Base-by-base conservation (phyloP, 1,140 invertebrate genomes). In the Pygmarrhopalites habei region DNA sequence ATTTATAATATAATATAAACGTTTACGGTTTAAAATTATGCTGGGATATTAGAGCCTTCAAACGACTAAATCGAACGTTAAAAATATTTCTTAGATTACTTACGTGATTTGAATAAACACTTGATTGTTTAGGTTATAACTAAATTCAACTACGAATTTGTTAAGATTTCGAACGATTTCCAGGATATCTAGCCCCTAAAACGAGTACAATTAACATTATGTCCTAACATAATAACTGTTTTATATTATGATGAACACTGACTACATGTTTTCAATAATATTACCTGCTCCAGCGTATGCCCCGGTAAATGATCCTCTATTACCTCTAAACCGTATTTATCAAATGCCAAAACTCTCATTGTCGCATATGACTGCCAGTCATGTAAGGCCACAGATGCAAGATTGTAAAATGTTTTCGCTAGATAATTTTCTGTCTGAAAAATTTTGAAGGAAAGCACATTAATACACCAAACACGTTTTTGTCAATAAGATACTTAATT, bases 81-180 rank as follows among this genome's bases (percentile, higher is more conserved):
- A n/a, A n/a, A n/a, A n/a, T n/a, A n/a, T n/a, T n/a, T n/a, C n/a
- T n/a, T n/a, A n/a, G n/a, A n/a, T n/a, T n/a, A n/a, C n/a, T n/a
- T 90, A 96, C 17, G 83, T 84, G 66, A 87, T 84, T 79, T 98
- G 93, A 55, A 98, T 85, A 76, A 98, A 98, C 49, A 95, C 87
- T 79, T 99, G 96, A 72, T 94, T 94, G 74, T 98, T 98, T 51
- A 99, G 79, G 78, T 98, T 98, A 74, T 99, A 99, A 15, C 89
- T 77, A 77, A 94, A 98, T 66, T 88, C 88, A 0, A 89, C 85
- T 4, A 98, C 94, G 79, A 99, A 99, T 3, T 92, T 84, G 71
- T 95, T 86, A 58, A 99, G 94, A 72, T 98, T 97, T 47, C 94
- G 80, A 89, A 98, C 98, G 47, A 99, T 95, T 79, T 97, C 91